Base-by-base conservation (phyloP, 2,113 vertebrate species). In the Laticauda laticaudata region DNA sequence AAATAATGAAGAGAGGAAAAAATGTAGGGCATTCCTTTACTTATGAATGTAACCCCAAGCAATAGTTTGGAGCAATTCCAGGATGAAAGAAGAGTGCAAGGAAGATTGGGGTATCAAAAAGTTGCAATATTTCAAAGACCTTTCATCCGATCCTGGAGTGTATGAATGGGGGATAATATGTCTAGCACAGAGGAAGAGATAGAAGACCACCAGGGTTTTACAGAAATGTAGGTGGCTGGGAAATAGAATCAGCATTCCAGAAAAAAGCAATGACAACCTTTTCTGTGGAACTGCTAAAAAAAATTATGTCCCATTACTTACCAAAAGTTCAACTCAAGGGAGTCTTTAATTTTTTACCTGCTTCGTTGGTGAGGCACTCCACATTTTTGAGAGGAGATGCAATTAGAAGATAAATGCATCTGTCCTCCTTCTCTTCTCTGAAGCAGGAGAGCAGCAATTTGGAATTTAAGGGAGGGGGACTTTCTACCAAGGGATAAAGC, bases 401-500 rank as follows among this genome's bases (percentile, higher is more conserved):
- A 21, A 55, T 90, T 10, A 23, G 23, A 56, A 4, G 2, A 21
- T 8, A 54, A 21, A 8, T 53, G 0, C 85, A 94, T n/a, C 34
- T 81, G 54, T 34, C 91, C n/a, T 54, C n/a, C 0, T 94, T 45
- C 54, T 55, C 3, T 23, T 9, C 56, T 29, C 55, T 86, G 29
- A 94, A 43, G 43, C 81, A 20, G 34, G 1, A 2, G 1, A 81
- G 34, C 0, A 53, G 91, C 23, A 43, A 91, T 20, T 1, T 10
- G 3, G 64, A 91, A 91, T 75, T 90, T 54, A 1, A 29, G 54
- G 69, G 20, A 57, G 3, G 24, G 51, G 81, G 91, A 91, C 45
- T 86, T 26, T 87, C 53, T 93, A 93, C 90, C 39, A 93, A 0
- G 51, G 88, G 95, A 92, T 91, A 91, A 59, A 54, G 75, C 61